Base-by-base conservation (phyloP, 2,888 invertebrate genomes). In the Amiota communis region DNA sequence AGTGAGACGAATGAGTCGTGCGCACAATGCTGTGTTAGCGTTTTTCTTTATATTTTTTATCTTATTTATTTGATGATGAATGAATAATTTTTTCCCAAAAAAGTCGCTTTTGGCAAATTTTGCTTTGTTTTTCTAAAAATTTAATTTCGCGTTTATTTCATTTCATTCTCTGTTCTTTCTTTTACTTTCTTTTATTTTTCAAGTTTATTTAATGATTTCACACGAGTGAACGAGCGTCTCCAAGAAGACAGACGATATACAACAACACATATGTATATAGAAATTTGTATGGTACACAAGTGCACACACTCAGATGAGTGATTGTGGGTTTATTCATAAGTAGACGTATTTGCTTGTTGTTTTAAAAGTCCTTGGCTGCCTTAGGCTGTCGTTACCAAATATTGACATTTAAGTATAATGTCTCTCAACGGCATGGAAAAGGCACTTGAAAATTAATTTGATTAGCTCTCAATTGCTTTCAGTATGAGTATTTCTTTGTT, bases 391-490 rank as follows among this genome's bases (percentile, higher is more conserved):
- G 64, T 49, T 72, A 72, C 64, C 76, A 74, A 73, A 74, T 78
- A 81, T 84, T 85, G 84, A 78, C 80, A 79, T 83, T 84, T 86
- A 80, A 86, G 84, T 86, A 80, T 81, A 49, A 78, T 81, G 76
- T 77, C 78, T 53, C 51, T 56, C 51, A 46, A 53, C 51, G 36
- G 48, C 63, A 47, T 48, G 57, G n/a, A 36, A 70, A 75, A 70
- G 74, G 57, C 77, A 77, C 83, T 83, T 72, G 71, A 78, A 68
- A 76, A 76, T 82, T 85, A 82, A 83, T 83, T 82, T 85, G 81
- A 83, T 83, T 80, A 82, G 75, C 80, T 20, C 13, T n/a, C 48
- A 47, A 13, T 67, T 61, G n/a, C 53, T 12, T 53, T 53, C 53
- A n/a, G 8, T 53, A n/a, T 53, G 36, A 4, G 36, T 6, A 36